Evolutionary conservation across 2,113 vertebrate genomes (phyloP).

Genomic region (Illadopsis cleaveri): DNA sequence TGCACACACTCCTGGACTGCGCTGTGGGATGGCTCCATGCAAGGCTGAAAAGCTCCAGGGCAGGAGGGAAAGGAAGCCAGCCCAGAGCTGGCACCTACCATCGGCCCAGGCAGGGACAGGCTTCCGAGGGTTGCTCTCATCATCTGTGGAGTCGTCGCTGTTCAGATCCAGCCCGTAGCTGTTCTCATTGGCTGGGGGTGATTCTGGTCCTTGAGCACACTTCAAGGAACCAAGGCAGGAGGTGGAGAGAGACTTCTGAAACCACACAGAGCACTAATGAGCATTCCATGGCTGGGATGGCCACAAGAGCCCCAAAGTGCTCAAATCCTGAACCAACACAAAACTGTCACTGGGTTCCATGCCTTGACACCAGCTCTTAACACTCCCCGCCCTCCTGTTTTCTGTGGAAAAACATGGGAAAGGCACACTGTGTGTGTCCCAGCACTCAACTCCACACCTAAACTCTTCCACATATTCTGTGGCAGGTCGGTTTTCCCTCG

Average conservation of each 20-base stretch:
- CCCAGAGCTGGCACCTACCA: conserved; percentile 65
- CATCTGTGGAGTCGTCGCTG: conserved; percentile 94
- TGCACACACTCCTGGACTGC: rapidly evolving
- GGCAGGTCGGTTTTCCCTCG: neutral
- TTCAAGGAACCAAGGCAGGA: conserved; percentile 78
- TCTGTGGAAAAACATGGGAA: neutral
- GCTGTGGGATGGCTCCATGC: rapidly evolving
- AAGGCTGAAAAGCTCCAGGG: neutral
- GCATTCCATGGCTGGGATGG: neutral
- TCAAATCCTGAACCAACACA: neutral
- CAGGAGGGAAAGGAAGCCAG: neutral
- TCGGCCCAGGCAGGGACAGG: conserved; percentile 90
- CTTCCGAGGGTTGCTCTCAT: conserved; percentile 90
- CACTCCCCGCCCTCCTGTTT: too few relatives aligned
- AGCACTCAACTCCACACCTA: neutral
- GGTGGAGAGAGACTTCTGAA: conserved; percentile 69
- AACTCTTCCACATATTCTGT: rapidly evolving
- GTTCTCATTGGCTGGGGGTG: neutral
- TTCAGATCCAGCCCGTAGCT: conserved; percentile 96
- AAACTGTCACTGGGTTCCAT: rapidly evolving
- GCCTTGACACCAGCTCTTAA: neutral
- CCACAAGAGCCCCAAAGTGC: neutral
- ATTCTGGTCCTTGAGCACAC: neutral
- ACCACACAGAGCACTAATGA: neutral
- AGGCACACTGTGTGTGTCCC: rapidly evolving